These are phyloP conservation scores for Tretioscincus oriximinensis DNA, from an alignment of 2,113 vertebrate genomes.

Conservation along the genomic window DNA sequence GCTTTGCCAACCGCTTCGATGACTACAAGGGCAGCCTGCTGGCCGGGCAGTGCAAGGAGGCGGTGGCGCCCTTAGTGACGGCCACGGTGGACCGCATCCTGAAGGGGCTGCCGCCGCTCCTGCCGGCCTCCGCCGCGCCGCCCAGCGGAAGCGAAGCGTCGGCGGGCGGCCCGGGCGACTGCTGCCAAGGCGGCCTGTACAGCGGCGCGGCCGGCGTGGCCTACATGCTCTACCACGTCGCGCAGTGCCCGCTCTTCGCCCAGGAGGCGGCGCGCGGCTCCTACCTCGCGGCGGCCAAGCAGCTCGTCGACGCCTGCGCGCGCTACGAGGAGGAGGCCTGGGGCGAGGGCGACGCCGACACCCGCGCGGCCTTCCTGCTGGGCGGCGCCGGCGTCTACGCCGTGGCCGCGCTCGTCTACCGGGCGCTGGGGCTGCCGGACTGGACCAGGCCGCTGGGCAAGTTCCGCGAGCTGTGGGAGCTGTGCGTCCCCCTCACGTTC, in stretches of 20 bases:
- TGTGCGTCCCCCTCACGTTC: conserved; percentile 82
- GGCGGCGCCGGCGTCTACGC: conserved; percentile 85
- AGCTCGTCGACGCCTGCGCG: conserved; percentile 82
- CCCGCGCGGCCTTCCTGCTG: conserved; percentile 84
- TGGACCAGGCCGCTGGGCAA: conserved; percentile 80
- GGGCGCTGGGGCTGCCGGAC: conserved; percentile 78
- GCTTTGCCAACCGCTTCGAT: conserved; percentile 85
- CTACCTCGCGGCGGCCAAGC: conserved; percentile 81
- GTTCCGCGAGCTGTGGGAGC: conserved; percentile 81
- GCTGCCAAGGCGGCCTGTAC: conserved; percentile 82
- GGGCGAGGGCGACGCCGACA: conserved; percentile 80
- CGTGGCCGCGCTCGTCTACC: conserved; percentile 82
- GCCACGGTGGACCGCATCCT: conserved; percentile 81
- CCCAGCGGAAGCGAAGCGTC: conserved; percentile 41
- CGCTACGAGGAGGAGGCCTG: conserved; percentile 74
- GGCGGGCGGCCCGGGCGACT: conserved; percentile 61
- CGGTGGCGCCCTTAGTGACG: conserved; percentile 73
- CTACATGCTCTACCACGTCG: conserved; percentile 86
- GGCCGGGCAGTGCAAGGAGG: conserved; percentile 71
- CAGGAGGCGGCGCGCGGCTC: conserved; percentile 66
- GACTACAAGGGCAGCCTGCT: conserved; percentile 83
- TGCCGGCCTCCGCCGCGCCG: too few relatives aligned
- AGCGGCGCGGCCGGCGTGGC: conserved; percentile 85
- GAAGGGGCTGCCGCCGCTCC: conserved; percentile 70
- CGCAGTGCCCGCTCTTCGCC: conserved; percentile 81